Evolutionary conservation across 1,140 invertebrate genomes (phyloP).

Genomic region (Pygmarrhopalites habei): DNA sequence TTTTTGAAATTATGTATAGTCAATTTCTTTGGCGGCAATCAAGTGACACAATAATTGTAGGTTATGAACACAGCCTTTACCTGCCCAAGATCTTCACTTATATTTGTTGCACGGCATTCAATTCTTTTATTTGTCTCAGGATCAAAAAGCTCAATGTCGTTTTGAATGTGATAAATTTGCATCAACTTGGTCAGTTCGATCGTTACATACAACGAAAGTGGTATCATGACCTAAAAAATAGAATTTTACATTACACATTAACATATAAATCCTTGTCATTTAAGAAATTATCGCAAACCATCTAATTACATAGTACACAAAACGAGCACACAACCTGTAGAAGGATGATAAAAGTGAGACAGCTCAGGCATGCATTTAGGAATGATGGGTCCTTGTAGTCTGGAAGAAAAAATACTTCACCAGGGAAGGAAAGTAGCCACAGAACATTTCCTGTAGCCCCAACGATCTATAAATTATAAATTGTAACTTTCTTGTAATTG

Average conservation of each 20-base stretch:
- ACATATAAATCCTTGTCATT: conserved; percentile 31
- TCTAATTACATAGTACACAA: not conserved
- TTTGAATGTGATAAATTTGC: conserved; percentile 91
- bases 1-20: too few relatives aligned
- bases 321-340: conserved; percentile 56
- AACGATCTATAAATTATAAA: too few relatives aligned
- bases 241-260: too few relatives aligned
- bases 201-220: conserved; percentile 91
- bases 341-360: conserved; percentile 93
- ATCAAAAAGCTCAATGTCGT: conserved; percentile 81
- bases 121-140: conserved; percentile 69
- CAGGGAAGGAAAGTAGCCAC: conserved; percentile 60
- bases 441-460: conserved; percentile 82
- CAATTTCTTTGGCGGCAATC: too few relatives aligned
- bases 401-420: conserved; percentile 55
- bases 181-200: conserved; percentile 94
- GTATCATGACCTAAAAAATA: conserved; percentile 80
- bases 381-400: conserved; percentile 44
- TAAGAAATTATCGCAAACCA: conserved; percentile 9
- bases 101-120: conserved; percentile 93
- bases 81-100: conserved; percentile 93
- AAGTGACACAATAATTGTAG: too few relatives aligned
- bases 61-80: too few relatives aligned
- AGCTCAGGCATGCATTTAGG: conserved; percentile 74
- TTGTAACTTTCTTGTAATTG: too few relatives aligned